phyloP scores from a whole-genome alignment of 2,797 vertebrate species.

The Gorsachius magnificus region DNA sequence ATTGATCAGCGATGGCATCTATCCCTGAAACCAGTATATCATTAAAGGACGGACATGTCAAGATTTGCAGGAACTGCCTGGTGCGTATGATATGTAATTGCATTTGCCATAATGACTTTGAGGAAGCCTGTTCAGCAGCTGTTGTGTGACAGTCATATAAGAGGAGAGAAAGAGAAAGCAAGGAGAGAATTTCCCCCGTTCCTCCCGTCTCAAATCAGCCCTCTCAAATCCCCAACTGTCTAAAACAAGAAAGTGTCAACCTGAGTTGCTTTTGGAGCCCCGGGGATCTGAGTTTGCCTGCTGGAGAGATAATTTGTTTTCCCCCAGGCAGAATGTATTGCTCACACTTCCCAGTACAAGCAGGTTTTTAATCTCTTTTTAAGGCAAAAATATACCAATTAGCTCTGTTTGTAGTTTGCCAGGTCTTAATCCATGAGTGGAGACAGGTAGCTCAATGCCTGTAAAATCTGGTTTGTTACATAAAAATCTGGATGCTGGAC shows the following conservation, averaged over 20 bases:
- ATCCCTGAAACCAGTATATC: not conserved
- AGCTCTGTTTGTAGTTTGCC: not conserved
- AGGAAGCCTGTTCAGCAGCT: constrained; percentile 4
- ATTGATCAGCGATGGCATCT: not conserved
- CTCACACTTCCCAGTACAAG: not conserved
- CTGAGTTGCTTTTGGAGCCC: not conserved
- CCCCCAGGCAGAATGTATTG: not conserved
- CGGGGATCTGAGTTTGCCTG: not conserved
- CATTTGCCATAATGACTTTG: not conserved
- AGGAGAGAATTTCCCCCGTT: not conserved
- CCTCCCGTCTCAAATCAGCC: not conserved
- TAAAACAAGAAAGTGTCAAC: not conserved
- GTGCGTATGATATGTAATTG: not conserved
- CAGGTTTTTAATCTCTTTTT: not conserved
- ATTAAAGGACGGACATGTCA: not conserved
- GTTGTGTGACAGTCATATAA: not conserved
- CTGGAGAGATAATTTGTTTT: constrained; percentile 21
- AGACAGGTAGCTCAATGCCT: not conserved
- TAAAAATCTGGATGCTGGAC: not conserved
- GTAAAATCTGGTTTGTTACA: not conserved
- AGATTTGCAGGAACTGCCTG: not conserved
- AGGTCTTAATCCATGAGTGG: not conserved
- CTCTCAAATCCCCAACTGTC: not conserved
- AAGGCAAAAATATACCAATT: not conserved
- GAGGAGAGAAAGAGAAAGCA: not conserved